A percentile compares a stretch with the other conserved stretches of the same genome.
phyloP scores from a whole-genome alignment of 2,888 invertebrate genomes.

The Herminia tarsipennalis region DNA sequence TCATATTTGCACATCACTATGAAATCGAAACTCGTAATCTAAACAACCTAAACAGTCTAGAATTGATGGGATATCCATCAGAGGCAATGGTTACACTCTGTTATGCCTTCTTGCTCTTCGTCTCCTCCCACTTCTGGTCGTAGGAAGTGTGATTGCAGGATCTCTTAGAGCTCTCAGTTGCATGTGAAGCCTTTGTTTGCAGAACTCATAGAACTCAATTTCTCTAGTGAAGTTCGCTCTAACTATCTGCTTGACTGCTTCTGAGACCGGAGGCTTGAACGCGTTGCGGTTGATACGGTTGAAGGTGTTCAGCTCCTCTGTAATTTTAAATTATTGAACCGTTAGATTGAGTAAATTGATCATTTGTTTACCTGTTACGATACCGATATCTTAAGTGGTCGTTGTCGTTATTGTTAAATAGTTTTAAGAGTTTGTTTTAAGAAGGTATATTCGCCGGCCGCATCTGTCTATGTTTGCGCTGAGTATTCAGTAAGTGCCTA shows the following conservation, averaged over 20 bases:
- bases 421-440: too few relatives aligned
- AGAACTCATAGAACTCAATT: conserved; percentile 96
- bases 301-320: conserved; percentile 91
- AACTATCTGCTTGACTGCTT: conserved; percentile 94
- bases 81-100: conserved; percentile 37
- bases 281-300: conserved; percentile 93
- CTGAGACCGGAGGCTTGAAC: conserved; percentile 95
- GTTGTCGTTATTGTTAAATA: too few relatives aligned
- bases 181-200: conserved; percentile 92
- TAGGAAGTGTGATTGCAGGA: conserved; percentile 61
- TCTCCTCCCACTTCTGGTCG: conserved; percentile 50
- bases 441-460: too few relatives aligned
- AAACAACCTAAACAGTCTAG: conserved; percentile 39
- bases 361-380: background rate
- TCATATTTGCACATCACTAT: background rate
- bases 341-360: background rate
- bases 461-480: too few relatives aligned
- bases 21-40: background rate
- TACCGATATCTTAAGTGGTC: too few relatives aligned
- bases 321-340: conserved; percentile 38
- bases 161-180: conserved; percentile 91
- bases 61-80: conserved; percentile 33
- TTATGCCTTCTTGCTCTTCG: conserved; percentile 45
- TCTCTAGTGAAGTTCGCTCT: conserved; percentile 94
- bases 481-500: too few relatives aligned